Evolutionary conservation across 2,888 invertebrate genomes (phyloP), one percentile per base, ranked within the genome.

Genomic region (Mimumesa dahlbomi): DNA sequence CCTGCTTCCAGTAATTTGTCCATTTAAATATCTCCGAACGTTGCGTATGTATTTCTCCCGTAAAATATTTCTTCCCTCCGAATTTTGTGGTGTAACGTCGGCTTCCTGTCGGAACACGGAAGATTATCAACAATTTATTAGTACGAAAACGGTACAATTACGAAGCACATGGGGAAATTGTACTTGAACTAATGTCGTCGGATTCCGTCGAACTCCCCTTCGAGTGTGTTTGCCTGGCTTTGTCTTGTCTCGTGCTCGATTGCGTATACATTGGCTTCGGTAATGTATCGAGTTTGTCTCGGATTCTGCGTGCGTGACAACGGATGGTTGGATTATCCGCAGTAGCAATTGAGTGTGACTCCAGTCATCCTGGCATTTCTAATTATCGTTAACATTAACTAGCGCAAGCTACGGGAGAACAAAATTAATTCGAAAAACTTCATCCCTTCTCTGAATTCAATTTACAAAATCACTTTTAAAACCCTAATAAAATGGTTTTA

Each of bases 211-310:
- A 7, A 7, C 11, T 40, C 25, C n/a, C 16, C 31, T 22, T 38
- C 38, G 52, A 56, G 63, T 59, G 63, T 64, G 64, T 72, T 72
- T 64, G 58, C 21, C 31, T 18, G 64, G 72, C 72, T 72, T 72
- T 72, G 70, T 72, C 72, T 72, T 70, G 72, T 56, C 70, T 38
- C 54, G 46, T 59, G 70, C 72, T 65, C 72, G 65, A 72, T 72
- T 65, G 58, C 72, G 65, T 59, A 57, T 59, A 70, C 72, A 70
- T 65, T 53, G 72, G 50, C 22, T 70, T 59, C 42, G 70, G 65
- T 72, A 72, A 72, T 72, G 72, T 65, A 72, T 72, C 71, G 71
- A 72, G 71, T 72, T 65, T 72, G 70, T 70, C 70, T 52, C 70
- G 59, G 70, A 53, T 64, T 64, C 71, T 53, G 64, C 59, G 22